A percentile compares a stretch with the other conserved stretches of the same genome.
phyloP scores from a whole-genome alignment of 2,113 vertebrate species.

The Callaeas wilsoni region DNA sequence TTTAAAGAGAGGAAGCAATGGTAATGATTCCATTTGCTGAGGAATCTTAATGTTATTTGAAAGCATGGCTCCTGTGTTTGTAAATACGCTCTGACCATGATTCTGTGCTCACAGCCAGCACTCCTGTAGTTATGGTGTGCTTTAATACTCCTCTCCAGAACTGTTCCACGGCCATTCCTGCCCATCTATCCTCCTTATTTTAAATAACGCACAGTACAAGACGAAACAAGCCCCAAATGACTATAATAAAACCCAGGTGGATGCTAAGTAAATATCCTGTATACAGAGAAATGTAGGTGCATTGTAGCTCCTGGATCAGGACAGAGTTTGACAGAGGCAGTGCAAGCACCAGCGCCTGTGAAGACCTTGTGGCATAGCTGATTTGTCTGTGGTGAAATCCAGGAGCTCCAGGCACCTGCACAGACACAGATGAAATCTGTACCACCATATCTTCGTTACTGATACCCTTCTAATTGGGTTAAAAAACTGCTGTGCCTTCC shows the following conservation, averaged over 20 bases:
- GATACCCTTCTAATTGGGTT: background rate
- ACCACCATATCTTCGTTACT: background rate
- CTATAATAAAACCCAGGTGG: background rate
- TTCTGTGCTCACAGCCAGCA: background rate
- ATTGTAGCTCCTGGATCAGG: background rate
- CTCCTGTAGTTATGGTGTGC: background rate
- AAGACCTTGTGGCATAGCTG: background rate
- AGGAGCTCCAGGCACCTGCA: background rate
- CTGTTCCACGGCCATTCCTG: background rate
- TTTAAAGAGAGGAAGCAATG: background rate
- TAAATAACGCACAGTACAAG: background rate
- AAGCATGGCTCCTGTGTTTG: background rate
- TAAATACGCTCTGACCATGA: background rate
- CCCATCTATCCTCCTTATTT: background rate
- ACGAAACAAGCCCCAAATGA: background rate
- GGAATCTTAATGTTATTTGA: background rate
- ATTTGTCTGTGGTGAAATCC: background rate
- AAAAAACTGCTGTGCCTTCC: background rate
- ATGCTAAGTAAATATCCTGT: background rate
- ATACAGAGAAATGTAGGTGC: fast-evolving
- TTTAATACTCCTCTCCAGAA: background rate
- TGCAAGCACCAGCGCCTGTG: fast-evolving
- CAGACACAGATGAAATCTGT: background rate
- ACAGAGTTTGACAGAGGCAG: background rate
- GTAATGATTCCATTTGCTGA: background rate